phyloP scores from a whole-genome alignment of 2,888 invertebrate genomes.

The Callinectes sapidus region DNA sequence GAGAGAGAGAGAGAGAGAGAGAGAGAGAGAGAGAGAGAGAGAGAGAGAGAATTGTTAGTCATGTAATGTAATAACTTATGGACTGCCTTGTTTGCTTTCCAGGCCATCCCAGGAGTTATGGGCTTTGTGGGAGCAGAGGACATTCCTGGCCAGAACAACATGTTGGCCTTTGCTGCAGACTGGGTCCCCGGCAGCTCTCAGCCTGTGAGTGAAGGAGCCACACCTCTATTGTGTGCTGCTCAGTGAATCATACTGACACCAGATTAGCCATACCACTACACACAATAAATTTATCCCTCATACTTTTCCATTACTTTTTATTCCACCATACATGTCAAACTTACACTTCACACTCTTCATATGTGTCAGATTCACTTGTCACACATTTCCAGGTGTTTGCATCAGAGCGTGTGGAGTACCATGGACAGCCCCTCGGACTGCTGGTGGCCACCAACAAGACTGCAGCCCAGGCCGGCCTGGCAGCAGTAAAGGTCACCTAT shows the following conservation, averaged over 20 bases:
- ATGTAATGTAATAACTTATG: neutral
- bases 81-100: neutral
- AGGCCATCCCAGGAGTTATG: constrained; percentile 75
- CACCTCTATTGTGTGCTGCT: neutral
- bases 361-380: neutral
- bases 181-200: neutral
- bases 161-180: neutral
- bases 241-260: no score
- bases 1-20: constrained; percentile 7
- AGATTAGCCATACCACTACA: no score
- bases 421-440: constrained; percentile 86
- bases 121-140: constrained; percentile 75
- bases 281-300: no score
- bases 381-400: constrained; percentile 48
- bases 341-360: no score
- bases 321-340: neutral
- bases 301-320: neutral
- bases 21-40: neutral
- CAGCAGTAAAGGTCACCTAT: constrained; percentile 80
- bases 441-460: constrained; percentile 80
- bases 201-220: constrained; percentile 19
- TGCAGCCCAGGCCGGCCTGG: constrained; percentile 74
- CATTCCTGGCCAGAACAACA: constrained; percentile 75
- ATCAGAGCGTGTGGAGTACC: constrained; percentile 80
- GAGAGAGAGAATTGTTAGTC: neutral